A percentile compares a stretch with the other conserved stretches of the same genome.
Evolutionary conservation across 2,113 vertebrate species (phyloP).

Genomic region (Trogon melanurus): DNA sequence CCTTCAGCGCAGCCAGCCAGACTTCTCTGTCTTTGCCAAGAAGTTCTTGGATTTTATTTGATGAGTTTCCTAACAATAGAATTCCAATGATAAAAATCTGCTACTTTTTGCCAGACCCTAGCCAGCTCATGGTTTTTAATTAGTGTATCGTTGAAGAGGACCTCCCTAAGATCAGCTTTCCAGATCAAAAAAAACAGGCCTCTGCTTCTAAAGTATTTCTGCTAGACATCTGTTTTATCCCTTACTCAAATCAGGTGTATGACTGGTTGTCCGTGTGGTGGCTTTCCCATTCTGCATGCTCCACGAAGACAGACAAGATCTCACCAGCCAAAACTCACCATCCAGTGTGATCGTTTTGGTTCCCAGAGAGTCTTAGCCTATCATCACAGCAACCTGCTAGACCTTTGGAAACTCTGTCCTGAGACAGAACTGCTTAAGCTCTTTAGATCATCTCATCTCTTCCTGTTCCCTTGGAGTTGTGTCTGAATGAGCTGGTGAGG

Average conservation of each 20-base stretch:
- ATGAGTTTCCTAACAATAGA: neutral
- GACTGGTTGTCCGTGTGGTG: neutral
- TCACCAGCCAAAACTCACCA: neutral
- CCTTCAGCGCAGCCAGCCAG: neutral
- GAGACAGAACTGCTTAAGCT: neutral
- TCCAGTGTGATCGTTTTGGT: rapidly evolving
- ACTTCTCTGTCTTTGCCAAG: neutral
- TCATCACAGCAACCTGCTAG: neutral
- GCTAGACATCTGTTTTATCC: neutral
- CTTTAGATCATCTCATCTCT: neutral
- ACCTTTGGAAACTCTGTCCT: neutral
- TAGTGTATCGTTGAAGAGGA: neutral
- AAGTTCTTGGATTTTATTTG: neutral
- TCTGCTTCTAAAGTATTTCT: neutral
- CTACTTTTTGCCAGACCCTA: neutral
- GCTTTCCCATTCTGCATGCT: rapidly evolving
- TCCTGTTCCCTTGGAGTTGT: neutral
- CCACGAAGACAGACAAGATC: neutral
- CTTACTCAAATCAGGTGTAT: neutral
- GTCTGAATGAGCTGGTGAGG: neutral
- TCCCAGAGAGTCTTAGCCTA: neutral
- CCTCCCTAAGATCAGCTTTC: neutral
- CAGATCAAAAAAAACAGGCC: neutral
- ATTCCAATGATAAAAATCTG: neutral
- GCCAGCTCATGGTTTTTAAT: neutral